Conservation (phyloP, 2,888 invertebrate species). For the Acleris literana region DNA sequence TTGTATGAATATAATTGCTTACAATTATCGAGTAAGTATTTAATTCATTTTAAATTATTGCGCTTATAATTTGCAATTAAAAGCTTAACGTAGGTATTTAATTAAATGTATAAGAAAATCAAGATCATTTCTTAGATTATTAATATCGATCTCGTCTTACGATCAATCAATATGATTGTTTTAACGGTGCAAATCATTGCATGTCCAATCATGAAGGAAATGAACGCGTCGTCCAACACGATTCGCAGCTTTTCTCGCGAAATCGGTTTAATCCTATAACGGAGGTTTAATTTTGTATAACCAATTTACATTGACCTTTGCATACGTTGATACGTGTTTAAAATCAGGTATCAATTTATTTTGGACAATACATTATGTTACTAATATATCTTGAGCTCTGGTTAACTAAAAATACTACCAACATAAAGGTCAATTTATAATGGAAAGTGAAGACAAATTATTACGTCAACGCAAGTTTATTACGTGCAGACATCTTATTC, state of each 20-base stretch:
- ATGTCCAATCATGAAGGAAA: conserved; percentile 26
- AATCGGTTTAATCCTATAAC: not conserved
- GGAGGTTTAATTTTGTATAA: no score
- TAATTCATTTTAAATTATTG: no score
- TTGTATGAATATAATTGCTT: no score
- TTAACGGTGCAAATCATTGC: conserved; percentile 28
- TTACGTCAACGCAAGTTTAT: conserved; percentile 27
- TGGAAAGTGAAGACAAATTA: conserved; percentile 23
- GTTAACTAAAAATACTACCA: no score
- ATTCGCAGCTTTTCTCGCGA: conserved; percentile 17
- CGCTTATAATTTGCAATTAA: no score
- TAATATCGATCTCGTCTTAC: not conserved
- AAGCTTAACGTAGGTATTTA: no score
- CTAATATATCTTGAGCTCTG: no score
- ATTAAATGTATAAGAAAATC: conserved; percentile 4
- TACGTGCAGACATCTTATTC: conserved; percentile 28
- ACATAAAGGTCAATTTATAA: not conserved
- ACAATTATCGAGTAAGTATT: no score
- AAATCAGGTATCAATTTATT: no score
- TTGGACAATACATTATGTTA: no score
- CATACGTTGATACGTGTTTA: no score
- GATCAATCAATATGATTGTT: conserved; percentile 32
- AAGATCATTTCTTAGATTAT: not conserved
- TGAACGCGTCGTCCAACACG: conserved; percentile 22
- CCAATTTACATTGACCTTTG: no score